These are phyloP conservation scores for Reinhardtius hippoglossoides DNA, from an alignment of 2,113 vertebrate species.

Conservation along the genomic window DNA sequence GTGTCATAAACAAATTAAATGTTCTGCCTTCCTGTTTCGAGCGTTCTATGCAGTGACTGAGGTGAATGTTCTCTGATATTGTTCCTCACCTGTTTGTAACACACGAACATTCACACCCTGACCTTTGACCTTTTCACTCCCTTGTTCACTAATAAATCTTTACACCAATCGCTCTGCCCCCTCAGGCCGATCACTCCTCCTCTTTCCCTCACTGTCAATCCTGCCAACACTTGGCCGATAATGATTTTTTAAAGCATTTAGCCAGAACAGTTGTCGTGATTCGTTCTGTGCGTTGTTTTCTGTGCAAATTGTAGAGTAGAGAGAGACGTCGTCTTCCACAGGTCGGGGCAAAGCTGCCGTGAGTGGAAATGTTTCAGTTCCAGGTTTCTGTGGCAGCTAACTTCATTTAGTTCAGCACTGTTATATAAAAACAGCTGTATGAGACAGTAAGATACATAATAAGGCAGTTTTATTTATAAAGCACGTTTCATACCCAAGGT, in stretches of 20 bases:
- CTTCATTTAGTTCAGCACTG: too few species aligned
- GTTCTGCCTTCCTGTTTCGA: too few species aligned
- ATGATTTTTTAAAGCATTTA: conserved; percentile 28
- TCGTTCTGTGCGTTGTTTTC: not conserved
- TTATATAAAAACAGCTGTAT: too few species aligned
- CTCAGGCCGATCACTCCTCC: not conserved
- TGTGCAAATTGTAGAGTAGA: not conserved
- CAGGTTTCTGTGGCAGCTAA: too few species aligned
- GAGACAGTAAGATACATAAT: too few species aligned
- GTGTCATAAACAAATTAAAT: too few species aligned
- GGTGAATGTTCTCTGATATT: not conserved
- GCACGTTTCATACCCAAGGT: too few species aligned
- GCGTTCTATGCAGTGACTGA: too few species aligned
- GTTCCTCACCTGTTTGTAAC: not conserved
- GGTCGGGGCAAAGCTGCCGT: too few species aligned
- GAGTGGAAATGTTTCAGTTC: too few species aligned
- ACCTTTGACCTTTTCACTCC: conserved; percentile 33
- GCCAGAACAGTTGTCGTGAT: conserved; percentile 12
- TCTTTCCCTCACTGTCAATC: not conserved
- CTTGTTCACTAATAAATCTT: conserved; percentile 25
- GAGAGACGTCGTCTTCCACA: too few species aligned
- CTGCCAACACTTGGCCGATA: not conserved
- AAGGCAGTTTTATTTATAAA: too few species aligned
- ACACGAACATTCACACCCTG: conserved; percentile 2
- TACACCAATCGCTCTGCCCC: conserved; percentile 13